These are phyloP conservation scores for Laothoe populi DNA, from an alignment of 2,888 invertebrate species.

Conservation along the genomic window DNA sequence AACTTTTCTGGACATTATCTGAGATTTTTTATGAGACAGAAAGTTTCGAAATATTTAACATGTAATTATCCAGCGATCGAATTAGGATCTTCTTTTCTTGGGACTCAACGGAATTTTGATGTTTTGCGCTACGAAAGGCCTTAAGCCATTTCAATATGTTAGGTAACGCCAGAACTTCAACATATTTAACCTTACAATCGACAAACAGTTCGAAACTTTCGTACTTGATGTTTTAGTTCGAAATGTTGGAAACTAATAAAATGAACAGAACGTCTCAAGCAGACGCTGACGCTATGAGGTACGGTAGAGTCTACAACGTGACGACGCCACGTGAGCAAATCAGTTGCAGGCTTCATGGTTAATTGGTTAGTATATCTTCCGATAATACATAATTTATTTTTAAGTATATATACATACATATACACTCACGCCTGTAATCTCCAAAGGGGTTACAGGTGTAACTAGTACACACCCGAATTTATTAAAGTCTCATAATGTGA, in stretches of 20 bases:
- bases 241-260: conserved; percentile 23
- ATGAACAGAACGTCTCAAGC: conserved; percentile 19
- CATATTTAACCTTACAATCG: not conserved
- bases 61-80: too few species aligned
- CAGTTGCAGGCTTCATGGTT: not conserved
- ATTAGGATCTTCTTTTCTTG: too few species aligned
- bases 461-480: too few species aligned
- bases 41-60: too few species aligned
- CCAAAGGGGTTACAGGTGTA: too few species aligned
- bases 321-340: conserved; percentile 21
- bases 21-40: too few species aligned
- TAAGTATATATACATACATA: not conserved
- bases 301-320: conserved; percentile 14
- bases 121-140: too few species aligned
- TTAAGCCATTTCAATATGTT: too few species aligned
- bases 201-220: not conserved
- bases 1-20: too few species aligned
- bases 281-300: conserved; percentile 13
- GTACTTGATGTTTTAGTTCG: conserved; percentile 8
- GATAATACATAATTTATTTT: not conserved
- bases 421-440: too few species aligned
- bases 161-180: not conserved
- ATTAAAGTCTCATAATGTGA: too few species aligned
- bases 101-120: too few species aligned
- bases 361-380: not conserved